These are phyloP conservation scores for Egretta garzetta DNA, from an alignment of 2,113 vertebrate species.

Conservation along the genomic window DNA sequence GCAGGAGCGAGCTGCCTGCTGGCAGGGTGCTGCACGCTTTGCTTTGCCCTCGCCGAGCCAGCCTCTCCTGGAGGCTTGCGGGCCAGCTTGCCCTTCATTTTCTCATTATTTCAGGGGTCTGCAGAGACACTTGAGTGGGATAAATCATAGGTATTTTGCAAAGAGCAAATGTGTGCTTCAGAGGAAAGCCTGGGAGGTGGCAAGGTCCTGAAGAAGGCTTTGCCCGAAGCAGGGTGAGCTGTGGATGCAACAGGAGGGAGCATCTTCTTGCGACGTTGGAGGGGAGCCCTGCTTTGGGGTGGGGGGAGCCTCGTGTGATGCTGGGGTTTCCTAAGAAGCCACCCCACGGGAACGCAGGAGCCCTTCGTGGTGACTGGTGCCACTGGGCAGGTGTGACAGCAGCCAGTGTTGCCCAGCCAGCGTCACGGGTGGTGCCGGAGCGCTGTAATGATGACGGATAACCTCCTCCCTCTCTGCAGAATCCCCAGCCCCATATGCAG, in stretches of 20 bases:
- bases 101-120: background rate
- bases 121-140: background rate
- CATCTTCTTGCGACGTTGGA: background rate
- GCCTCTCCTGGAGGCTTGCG: background rate
- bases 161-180: background rate
- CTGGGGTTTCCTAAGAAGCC: background rate
- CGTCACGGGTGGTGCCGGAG: background rate
- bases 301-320: accelerated
- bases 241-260: background rate
- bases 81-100: constrained; percentile 1
- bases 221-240: background rate
- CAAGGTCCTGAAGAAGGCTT: background rate
- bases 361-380: accelerated
- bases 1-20: constrained; percentile 20
- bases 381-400: background rate
- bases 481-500: background rate
- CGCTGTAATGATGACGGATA: background rate
- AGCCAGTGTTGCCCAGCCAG: background rate
- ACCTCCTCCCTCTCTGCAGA: background rate
- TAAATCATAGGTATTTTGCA: background rate
- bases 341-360: background rate
- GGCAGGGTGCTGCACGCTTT: background rate
- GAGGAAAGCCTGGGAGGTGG: background rate
- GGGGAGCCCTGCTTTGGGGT: background rate
- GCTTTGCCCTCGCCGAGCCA: background rate